phyloP scores from a whole-genome alignment of 2,888 invertebrate species.

The Masnerella sp. region DNA sequence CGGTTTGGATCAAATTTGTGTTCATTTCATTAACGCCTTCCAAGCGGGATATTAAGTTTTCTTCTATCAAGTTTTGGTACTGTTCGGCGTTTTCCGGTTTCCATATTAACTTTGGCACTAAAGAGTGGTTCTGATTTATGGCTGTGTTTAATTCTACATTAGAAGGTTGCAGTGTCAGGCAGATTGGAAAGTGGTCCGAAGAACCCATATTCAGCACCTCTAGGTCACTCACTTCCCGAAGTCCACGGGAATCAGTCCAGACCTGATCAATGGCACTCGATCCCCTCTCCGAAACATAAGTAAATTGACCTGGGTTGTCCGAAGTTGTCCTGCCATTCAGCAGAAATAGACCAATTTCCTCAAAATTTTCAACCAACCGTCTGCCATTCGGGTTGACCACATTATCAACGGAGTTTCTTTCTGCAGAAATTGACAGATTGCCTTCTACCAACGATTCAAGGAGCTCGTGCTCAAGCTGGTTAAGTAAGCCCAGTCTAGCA shows the following conservation, averaged over 20 bases:
- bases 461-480: background rate
- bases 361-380: background rate
- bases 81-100: background rate
- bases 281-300: constrained; percentile 6
- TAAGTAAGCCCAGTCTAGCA: constrained; percentile 1
- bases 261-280: constrained; percentile 20
- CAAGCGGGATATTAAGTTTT: background rate
- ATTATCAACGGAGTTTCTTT: too few species aligned
- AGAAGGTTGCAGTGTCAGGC: background rate
- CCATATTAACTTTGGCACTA: background rate
- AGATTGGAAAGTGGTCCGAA: constrained; percentile 6
- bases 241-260: constrained; percentile 16
- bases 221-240: background rate
- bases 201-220: background rate
- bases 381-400: background rate
- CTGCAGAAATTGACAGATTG: too few species aligned
- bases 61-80: background rate
- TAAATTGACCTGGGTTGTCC: constrained; percentile 12
- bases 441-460: too few species aligned
- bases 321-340: constrained; percentile 22
- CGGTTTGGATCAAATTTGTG: background rate
- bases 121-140: too few species aligned
- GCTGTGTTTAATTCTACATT: too few species aligned
- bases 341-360: constrained; percentile 13
- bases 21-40: background rate